Conservation (phyloP, 2,797 vertebrate species). For the Aphelocoma californica region DNA sequence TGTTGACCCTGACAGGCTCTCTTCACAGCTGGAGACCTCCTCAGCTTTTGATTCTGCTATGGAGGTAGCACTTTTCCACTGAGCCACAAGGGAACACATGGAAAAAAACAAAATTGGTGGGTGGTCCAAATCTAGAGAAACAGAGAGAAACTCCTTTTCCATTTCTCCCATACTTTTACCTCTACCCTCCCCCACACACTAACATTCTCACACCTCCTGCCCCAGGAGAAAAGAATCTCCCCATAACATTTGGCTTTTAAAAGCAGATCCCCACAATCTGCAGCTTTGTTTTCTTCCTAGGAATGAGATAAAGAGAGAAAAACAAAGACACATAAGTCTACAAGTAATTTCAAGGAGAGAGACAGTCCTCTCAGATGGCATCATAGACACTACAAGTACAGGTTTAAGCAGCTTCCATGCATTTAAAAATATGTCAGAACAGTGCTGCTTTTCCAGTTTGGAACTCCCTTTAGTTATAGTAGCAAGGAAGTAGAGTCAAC, state of each 20-base stretch:
- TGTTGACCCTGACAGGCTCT: not conserved
- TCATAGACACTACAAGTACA: not conserved
- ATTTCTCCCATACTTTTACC: not conserved
- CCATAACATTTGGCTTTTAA: not conserved
- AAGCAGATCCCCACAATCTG: not conserved
- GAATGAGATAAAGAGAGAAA: not conserved
- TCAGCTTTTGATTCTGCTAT: not conserved
- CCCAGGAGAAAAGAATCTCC: not conserved
- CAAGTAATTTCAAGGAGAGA: not conserved
- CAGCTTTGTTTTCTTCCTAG: not conserved
- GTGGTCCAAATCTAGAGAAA: slow-evolving; percentile 18
- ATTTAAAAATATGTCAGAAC: not conserved
- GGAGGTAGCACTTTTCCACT: not conserved
- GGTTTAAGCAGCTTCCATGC: not conserved
- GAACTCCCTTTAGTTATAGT: not conserved
- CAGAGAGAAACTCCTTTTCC: not conserved
- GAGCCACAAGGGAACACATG: not conserved
- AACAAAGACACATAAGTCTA: not conserved
- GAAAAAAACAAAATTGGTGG: not conserved
- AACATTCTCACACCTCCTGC: not conserved
- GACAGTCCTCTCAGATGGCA: not conserved
- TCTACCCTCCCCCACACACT: not conserved
- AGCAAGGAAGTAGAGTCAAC: not conserved
- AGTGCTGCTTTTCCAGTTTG: not conserved
- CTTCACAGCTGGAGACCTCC: slow-evolving; percentile 9